Base-by-base conservation (phyloP, 2,797 vertebrate species). In the Streptopelia turtur region DNA sequence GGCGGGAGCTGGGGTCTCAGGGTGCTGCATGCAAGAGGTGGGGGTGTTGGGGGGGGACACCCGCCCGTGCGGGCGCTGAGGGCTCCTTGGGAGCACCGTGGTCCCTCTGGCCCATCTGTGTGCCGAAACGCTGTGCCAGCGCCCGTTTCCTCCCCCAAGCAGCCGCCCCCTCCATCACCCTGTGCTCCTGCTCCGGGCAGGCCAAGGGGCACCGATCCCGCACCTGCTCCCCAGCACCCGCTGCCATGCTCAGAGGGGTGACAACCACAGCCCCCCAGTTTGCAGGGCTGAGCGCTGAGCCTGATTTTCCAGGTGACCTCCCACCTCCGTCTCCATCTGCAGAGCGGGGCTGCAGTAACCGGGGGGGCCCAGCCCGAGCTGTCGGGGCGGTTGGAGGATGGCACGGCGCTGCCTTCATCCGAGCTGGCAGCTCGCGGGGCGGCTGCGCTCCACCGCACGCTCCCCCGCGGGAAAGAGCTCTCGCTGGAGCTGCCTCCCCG, bases 371-470 rank as follows among this genome's bases (percentile, higher is more conserved):
- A 7, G 63, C 39, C 31, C 2, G 72, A 85, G 94, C 95, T 92
- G 94, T 86, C 89, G 18, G 93, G 69, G 65, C 15, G 18, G 76
- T 13, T 87, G 89, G 87, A 91, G 89, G 65, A 43, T 75, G 92
- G 93, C 91, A 82, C 61, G 1, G 77, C 1, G 10, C 87, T 94
- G 89, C 87, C 87, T 94, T 92, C 94, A 92, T 93, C 53, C 11
- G 35, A 94, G 81, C 89, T 93, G 95, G 91, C 94, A 93, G 93
- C 87, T 90, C 21, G 15, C 45, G 1, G 94, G 78, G 94, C 85
- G 52, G 72, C 78, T 15, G 45, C 3, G 24, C 88, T 74, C 41
- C 1, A 3, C 70, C 9, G 60, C 83, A 7, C 9, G 5, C 77
- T 78, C 65, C n/a, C 65, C 41, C 86, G 75, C 1, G 6, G 76